Evolutionary conservation across 2,888 invertebrate species (phyloP).

Genomic region (Nephrocerus scutellatus): DNA sequence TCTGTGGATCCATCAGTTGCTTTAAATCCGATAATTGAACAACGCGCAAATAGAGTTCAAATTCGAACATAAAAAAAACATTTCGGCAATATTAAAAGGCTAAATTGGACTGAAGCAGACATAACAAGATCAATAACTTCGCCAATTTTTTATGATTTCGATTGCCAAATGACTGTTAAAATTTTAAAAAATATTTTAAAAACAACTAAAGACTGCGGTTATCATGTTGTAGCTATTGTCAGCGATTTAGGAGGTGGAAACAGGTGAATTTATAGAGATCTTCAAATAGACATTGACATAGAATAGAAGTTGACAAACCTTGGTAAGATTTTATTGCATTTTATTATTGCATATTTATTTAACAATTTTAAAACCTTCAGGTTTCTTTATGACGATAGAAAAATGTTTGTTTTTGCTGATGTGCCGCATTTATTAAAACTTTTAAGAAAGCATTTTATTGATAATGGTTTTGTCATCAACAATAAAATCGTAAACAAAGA

Average conservation of each 20-base stretch:
- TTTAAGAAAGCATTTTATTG: slow-evolving; percentile 5
- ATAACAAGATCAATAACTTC: slow-evolving; percentile 15
- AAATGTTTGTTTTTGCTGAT: slow-evolving; percentile 6
- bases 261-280: not conserved
- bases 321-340: too few species aligned
- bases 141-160: slow-evolving; percentile 17
- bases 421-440: slow-evolving; percentile 7
- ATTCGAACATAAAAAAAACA: too few species aligned
- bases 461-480: too few species aligned
- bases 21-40: too few species aligned
- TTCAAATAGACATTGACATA: too few species aligned
- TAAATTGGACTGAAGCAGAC: slow-evolving; percentile 15
- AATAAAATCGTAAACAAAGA: too few species aligned
- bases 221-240: slow-evolving; percentile 12
- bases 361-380: too few species aligned
- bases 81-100: too few species aligned
- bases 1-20: too few species aligned
- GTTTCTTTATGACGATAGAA: not conserved
- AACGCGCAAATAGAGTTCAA: too few species aligned
- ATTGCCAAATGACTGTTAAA: slow-evolving; percentile 13
- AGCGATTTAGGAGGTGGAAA: slow-evolving; percentile 10
- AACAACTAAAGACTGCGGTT: slow-evolving; percentile 8
- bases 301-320: too few species aligned
- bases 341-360: not conserved
- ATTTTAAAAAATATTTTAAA: slow-evolving; percentile 13